phyloP scores from a whole-genome alignment of 2,113 vertebrate genomes.

The Pituophis catenifer region DNA sequence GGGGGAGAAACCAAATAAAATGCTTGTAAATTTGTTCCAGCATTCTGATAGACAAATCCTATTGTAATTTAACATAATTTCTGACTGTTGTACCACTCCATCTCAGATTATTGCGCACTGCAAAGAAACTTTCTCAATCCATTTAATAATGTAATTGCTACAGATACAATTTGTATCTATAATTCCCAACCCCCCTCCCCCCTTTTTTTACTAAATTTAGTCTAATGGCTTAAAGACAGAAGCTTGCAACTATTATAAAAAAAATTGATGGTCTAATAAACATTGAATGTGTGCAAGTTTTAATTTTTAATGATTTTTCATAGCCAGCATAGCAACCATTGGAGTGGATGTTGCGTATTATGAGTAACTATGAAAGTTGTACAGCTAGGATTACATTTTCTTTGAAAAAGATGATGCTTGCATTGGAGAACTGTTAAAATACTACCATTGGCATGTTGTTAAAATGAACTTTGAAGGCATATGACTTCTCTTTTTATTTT shows the following conservation, averaged over 20 bases:
- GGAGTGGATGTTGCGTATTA: not conserved
- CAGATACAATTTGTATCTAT: not conserved
- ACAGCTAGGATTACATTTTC: not conserved
- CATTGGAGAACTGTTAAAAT: not conserved
- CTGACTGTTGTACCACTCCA: not conserved
- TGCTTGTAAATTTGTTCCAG: not conserved
- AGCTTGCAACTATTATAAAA: not conserved
- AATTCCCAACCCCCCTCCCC: not conserved
- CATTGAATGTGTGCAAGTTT: not conserved
- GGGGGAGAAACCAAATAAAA: not conserved
- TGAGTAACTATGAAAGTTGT: not conserved
- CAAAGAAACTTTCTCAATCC: not conserved
- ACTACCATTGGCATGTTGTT: not conserved
- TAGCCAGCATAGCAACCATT: not conserved
- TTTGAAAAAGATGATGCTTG: not conserved
- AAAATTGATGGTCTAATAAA: not conserved
- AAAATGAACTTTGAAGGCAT: not conserved
- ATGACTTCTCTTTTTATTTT: constrained; percentile 18
- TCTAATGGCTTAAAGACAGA: not conserved
- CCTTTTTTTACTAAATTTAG: not conserved
- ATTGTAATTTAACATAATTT: not conserved
- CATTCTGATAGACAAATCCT: not conserved
- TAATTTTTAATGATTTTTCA: not conserved
- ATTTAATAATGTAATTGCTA: not conserved
- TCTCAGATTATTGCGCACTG: not conserved